phyloP scores from a whole-genome alignment of 2,888 invertebrate genomes.

The Spodoptera picta region DNA sequence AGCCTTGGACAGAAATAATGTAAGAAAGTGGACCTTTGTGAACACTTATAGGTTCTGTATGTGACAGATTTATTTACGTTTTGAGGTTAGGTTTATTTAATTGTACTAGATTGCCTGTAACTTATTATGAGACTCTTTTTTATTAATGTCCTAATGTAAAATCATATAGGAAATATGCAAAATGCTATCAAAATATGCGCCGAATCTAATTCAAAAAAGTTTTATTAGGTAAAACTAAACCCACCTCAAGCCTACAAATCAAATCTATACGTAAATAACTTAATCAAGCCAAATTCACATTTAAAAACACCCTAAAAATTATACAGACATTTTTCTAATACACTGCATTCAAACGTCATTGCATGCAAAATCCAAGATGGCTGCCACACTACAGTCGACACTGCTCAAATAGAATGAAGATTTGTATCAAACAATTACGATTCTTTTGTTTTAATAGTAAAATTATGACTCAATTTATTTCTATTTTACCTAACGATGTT shows the following conservation, averaged over 20 bases:
- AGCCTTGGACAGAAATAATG: conserved; percentile 66
- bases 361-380: conserved; percentile 55
- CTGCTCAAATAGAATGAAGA: conserved; percentile 39
- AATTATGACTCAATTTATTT: conserved; percentile 27
- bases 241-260: background rate
- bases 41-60: conserved; percentile 40
- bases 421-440: conserved; percentile 34
- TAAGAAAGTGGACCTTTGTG: conserved; percentile 55
- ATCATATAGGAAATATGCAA: too few species aligned
- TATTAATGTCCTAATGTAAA: too few species aligned
- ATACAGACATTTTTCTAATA: conserved; percentile 1
- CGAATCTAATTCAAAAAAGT: background rate
- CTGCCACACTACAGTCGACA: conserved; percentile 16
- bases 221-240: too few species aligned
- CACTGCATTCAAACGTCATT: conserved; percentile 40
- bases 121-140: too few species aligned
- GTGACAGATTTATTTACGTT: conserved; percentile 34
- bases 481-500: conserved; percentile 1
- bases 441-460: conserved; percentile 13
- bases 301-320: background rate
- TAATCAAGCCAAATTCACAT: background rate
- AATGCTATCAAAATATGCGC: background rate
- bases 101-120: background rate
- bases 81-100: background rate
- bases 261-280: background rate